These are phyloP conservation scores for Drosophila picticornis DNA, from an alignment of 2,888 invertebrate genomes.

Conservation along the genomic window DNA sequence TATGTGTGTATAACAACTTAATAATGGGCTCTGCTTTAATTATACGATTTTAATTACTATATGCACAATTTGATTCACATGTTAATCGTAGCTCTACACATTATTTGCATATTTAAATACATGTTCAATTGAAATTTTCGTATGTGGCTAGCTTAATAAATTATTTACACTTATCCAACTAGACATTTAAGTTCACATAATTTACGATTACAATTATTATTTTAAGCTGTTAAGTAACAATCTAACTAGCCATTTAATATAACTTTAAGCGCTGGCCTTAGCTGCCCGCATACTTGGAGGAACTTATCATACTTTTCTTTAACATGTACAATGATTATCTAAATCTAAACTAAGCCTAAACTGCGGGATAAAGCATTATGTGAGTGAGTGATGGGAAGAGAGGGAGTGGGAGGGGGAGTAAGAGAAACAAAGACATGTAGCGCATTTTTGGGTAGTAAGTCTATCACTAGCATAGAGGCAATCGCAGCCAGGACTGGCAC, in stretches of 20 bases:
- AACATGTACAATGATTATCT: constrained; percentile 70
- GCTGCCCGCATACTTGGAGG: constrained; percentile 70
- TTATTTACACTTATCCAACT: constrained; percentile 51
- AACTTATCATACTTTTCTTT: constrained; percentile 75
- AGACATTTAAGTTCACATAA: constrained; percentile 24
- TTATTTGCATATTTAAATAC: constrained; percentile 57
- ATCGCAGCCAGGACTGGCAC: constrained; percentile 32
- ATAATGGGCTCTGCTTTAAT: constrained; percentile 48
- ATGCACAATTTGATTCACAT: constrained; percentile 77
- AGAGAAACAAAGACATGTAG: constrained; percentile 9
- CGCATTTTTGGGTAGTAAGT: constrained; percentile 46
- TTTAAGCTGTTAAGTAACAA: constrained; percentile 54
- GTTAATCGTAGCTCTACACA: constrained; percentile 42
- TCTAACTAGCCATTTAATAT: constrained; percentile 49
- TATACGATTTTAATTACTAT: constrained; percentile 67
- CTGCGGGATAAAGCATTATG: constrained; percentile 32
- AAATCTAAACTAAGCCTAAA: constrained; percentile 49
- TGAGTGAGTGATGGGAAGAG: constrained; percentile 18
- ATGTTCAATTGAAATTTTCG: constrained; percentile 35
- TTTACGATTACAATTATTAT: constrained; percentile 30
- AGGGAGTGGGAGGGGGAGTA: background rate
- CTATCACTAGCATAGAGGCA: constrained; percentile 75
- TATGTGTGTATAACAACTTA: constrained; percentile 57
- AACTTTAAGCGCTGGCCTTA: constrained; percentile 53
- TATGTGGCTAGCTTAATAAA: constrained; percentile 28